Evolutionary conservation across 1,140 invertebrate species (phyloP), one percentile per base, ranked within the genome.

Genomic region (Hylaeus anthracinus): DNA sequence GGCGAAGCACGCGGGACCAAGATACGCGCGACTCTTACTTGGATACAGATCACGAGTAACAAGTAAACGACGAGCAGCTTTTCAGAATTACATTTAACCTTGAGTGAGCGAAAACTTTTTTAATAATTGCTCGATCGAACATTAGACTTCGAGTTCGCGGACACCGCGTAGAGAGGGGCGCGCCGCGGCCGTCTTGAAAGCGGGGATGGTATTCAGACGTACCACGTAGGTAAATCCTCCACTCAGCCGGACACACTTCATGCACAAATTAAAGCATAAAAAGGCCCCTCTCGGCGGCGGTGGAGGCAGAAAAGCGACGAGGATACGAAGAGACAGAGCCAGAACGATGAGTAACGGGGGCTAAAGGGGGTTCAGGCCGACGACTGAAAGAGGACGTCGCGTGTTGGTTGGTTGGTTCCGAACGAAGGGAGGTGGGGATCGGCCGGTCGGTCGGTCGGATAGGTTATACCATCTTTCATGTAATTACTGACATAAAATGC

Each of bases 401-500:
- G 77, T 85, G 83, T 87, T 86, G 85, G 84, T 86, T 86, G 79
- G 78, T 64, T 83, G 81, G 77, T 48, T 82, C 77, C 84, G 72
- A 67, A 72, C 63, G 75, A 66, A 67, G 48, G 81, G 56, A 66
- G 70, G 83, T 61, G 82, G 63, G 80, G 70, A 84, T 87, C 79
- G 85, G 86, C 72, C 77, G 85, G 79, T 87, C 82, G 82, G 75
- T 82, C 84, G 84, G 86, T 81, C 81, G 70, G 85, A 82, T 87
- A 84, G 79, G 88, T 90, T 89, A 91, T 90, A 87, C 80, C 85
- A 90, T 93, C 90, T 90, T 93, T 92, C 90, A 90, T 90, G 86
- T 93, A 92, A 93, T 92, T 93, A 91, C 90, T 89, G 91, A 89
- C 88, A 88, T 88, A 91, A 90, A 91, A 92, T 90, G 85, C 85